Evolutionary conservation across 2,797 vertebrate genomes (phyloP), one percentile per base, ranked within the genome.

Genomic region (Leontocebus nigricollis): DNA sequence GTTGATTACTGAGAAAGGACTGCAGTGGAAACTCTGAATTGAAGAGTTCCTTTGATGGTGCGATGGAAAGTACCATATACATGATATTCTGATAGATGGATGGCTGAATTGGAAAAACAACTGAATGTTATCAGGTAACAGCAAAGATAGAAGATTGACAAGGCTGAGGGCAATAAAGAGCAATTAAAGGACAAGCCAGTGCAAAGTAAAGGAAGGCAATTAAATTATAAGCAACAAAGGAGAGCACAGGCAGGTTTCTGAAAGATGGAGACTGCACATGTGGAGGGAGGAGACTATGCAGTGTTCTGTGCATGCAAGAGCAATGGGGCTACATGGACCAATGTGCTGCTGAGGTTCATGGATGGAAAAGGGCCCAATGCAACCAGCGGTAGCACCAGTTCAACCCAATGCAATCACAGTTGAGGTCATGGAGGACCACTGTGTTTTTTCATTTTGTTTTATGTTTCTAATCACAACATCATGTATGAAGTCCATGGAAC

Each of bases 151-250:
- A 90, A 86, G 93, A 94, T 1, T 93, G 86, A 81, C 76, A 80
- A 13, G 6, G 33, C 57, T 41, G 17, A 75, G 9, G 80, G 48
- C 72, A 89, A 88, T 36, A 61, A 91, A 88, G 87, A 91, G 19
- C 72, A 96, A 93, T 95, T 92, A 90, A 88, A 84, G 76, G 64
- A 85, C 77, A 96, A 97, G 92, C 70, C 83, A 67, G 33, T n/a
- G 11, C 87, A 95, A 14, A 67, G 50, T 80, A 85, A 88, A 50
- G 91, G 86, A 61, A 92, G 36, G 64, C 81, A 97, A 86, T 59
- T 93, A 77, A 72, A 64, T 70, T 39, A 12, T 9, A 87, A 13
- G 57, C 36, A 61, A 73, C n/a, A 82, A 85, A 61, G 1, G 14
- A 72, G 52, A 44, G 50, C 39, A 81, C 3, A 48, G 44, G 26